Percentiles rank a stretch among this genome's conserved stretches.
phyloP scores from a whole-genome alignment of 2,888 invertebrate species.

The Willowsia nigromaculata region DNA sequence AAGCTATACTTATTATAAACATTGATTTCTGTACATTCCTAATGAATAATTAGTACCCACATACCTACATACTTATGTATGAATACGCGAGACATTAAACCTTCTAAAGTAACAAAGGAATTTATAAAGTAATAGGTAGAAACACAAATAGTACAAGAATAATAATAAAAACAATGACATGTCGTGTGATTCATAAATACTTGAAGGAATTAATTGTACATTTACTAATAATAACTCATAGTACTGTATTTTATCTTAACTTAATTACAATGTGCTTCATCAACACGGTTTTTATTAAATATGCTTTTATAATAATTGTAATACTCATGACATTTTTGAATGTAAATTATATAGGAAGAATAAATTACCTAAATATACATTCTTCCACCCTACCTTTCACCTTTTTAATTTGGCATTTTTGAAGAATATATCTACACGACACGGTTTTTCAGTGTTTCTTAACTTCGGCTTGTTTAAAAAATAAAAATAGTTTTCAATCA shows the following conservation, averaged over 20 bases:
- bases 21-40: neutral
- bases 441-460: neutral
- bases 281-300: neutral
- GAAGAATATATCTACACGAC: neutral
- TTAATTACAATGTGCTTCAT: neutral
- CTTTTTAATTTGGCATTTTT: neutral
- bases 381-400: neutral
- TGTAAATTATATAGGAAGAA: neutral
- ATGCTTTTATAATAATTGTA: neutral
- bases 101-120: too few species aligned
- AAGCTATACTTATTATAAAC: neutral
- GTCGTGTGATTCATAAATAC: neutral
- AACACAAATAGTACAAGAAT: neutral
- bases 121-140: neutral
- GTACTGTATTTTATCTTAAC: neutral
- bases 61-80: neutral
- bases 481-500: neutral
- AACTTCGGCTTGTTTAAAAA: neutral
- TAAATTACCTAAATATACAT: neutral
- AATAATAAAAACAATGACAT: neutral
- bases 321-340: conserved; percentile 6
- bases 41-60: neutral
- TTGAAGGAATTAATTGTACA: neutral
- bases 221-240: neutral
- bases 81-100: neutral